Percentiles rank a stretch among this genome's conserved stretches.
These are phyloP conservation scores for Habroteleia sp. DNA, from an alignment of 2,888 invertebrate species.

Conservation along the genomic window DNA sequence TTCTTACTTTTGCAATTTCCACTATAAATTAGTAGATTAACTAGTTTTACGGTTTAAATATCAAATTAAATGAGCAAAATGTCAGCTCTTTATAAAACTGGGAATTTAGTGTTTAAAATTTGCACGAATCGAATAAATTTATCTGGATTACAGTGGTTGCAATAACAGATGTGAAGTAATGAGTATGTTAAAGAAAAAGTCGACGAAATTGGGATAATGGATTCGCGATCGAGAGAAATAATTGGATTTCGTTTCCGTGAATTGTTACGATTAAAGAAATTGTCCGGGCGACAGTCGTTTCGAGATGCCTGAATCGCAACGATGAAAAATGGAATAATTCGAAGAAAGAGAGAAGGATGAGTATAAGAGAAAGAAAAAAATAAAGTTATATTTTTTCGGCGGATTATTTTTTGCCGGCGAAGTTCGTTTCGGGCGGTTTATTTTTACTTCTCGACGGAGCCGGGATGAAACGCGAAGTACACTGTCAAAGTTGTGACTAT, in stretches of 20 bases:
- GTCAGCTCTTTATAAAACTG: no score
- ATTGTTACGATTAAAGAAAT: constrained; percentile 2
- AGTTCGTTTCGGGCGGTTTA: constrained; percentile 44
- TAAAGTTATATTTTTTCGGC: constrained; percentile 24
- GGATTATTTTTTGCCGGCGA: constrained; percentile 27
- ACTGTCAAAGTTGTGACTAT: constrained; percentile 61
- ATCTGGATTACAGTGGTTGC: not conserved
- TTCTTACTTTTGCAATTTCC: no score
- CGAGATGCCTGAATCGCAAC: not conserved
- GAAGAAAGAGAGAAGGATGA: constrained; percentile 3
- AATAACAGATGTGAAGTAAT: not conserved
- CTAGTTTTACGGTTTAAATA: no score
- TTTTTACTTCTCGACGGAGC: constrained; percentile 45
- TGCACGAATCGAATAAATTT: no score
- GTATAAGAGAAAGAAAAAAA: not conserved
- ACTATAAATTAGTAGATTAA: no score
- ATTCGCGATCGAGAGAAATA: not conserved
- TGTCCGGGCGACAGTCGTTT: not conserved
- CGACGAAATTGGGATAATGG: not conserved
- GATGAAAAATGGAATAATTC: not conserved
- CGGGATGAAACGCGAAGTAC: constrained; percentile 51
- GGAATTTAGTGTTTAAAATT: no score
- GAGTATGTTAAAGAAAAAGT: not conserved
- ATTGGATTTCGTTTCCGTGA: constrained; percentile 9
- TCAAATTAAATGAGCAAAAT: no score